phyloP scores from a whole-genome alignment of 1,140 invertebrate genomes.

The Tigriopus japonicus region DNA sequence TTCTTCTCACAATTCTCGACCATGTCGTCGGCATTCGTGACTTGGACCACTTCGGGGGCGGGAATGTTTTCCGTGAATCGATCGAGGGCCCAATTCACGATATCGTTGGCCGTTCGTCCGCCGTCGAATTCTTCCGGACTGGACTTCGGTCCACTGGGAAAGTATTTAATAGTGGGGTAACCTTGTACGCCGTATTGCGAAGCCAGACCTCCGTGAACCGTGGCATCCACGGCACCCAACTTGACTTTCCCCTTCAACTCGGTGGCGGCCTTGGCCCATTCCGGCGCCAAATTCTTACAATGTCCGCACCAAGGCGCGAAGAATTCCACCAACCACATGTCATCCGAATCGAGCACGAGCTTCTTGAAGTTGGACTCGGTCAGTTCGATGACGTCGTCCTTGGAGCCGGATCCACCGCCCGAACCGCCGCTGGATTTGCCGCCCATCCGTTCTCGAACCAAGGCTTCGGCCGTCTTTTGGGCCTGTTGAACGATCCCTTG shows the following conservation, averaged over 20 bases:
- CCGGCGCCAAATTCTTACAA: slow-evolving; percentile 85
- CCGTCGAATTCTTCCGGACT: slow-evolving; percentile 41
- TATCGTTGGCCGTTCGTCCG: slow-evolving; percentile 73
- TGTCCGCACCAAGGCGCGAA: slow-evolving; percentile 93
- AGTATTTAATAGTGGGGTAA: slow-evolving; percentile 94
- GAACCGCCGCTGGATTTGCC: slow-evolving; percentile 18
- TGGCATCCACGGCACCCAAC: slow-evolving; percentile 89
- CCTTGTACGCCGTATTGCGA: slow-evolving; percentile 60
- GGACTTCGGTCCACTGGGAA: slow-evolving; percentile 56
- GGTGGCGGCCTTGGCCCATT: slow-evolving; percentile 81
- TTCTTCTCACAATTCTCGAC: slow-evolving; percentile 58
- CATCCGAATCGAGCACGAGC: slow-evolving; percentile 66
- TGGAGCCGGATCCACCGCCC: slow-evolving; percentile 17
- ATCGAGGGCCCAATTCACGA: slow-evolving; percentile 71
- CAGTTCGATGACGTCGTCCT: slow-evolving; percentile 62
- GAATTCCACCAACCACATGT: slow-evolving; percentile 92
- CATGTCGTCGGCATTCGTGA: slow-evolving; percentile 37
- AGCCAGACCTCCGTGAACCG: slow-evolving; percentile 62
- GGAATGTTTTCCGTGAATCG: slow-evolving; percentile 68
- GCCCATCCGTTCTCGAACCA: slow-evolving; percentile 14
- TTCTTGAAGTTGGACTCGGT: slow-evolving; percentile 89
- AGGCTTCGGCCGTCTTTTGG: slow-evolving; percentile 41
- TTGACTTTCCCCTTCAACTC: slow-evolving; percentile 82
- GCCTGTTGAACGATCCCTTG: slow-evolving; percentile 64
- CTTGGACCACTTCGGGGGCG: slow-evolving; percentile 57